Conservation (phyloP, 2,113 vertebrate species). For the Dipodomys ordii region DNA sequence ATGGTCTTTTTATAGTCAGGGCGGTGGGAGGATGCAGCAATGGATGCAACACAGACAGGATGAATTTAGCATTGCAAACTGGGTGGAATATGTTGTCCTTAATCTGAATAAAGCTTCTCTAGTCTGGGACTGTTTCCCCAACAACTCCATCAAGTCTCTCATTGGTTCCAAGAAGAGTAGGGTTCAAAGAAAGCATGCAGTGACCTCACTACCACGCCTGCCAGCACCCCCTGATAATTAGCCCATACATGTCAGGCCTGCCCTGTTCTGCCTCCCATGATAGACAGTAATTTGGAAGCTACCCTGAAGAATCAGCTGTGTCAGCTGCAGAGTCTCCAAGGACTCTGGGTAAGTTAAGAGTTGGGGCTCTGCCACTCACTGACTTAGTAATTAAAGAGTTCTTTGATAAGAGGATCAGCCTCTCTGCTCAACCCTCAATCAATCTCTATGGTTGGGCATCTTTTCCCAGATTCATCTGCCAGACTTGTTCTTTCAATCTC, state of each 20-base stretch:
- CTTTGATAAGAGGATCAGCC: not conserved
- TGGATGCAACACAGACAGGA: conserved; percentile 82
- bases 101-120: conserved; percentile 80
- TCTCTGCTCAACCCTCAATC: not conserved
- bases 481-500: not conserved
- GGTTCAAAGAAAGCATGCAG: not conserved
- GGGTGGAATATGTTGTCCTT: conserved; percentile 85
- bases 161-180: conserved; percentile 59
- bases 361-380: conserved; percentile 5
- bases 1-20: conserved; percentile 88
- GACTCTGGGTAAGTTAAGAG: not conserved
- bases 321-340: not conserved
- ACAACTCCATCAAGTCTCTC: conserved; percentile 63
- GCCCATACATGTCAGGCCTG: conserved; percentile 15
- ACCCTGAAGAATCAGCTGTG: not conserved
- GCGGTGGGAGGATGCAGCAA: conserved; percentile 86
- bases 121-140: conserved; percentile 77
- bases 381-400: conserved; percentile 36
- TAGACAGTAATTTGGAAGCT: not conserved
- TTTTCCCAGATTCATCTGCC: not conserved
- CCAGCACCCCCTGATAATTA: conserved; percentile 50
- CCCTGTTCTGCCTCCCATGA: not conserved
- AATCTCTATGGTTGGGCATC: not conserved
- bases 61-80: conserved; percentile 82
- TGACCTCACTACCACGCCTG: not conserved